Evolutionary conservation across 2,113 vertebrate genomes (phyloP).

Genomic region (Felis chaus): DNA sequence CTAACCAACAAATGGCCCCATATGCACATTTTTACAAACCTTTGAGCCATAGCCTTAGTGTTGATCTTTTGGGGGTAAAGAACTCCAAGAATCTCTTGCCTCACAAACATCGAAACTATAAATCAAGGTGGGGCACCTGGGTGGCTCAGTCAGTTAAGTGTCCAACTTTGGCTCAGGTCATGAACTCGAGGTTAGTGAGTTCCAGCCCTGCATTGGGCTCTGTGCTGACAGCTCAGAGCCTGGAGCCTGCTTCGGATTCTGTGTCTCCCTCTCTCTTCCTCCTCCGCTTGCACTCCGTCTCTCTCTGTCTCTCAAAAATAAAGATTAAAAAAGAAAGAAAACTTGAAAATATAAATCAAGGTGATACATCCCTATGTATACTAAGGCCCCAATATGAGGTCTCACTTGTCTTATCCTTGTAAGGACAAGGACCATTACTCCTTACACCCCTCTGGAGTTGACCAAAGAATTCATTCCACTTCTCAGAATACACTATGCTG

Average conservation of each 20-base stretch:
- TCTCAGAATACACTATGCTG: background rate
- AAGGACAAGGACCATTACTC: background rate
- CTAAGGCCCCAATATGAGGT: background rate
- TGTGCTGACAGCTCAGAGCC: too few species aligned
- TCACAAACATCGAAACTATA: background rate
- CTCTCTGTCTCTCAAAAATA: too few species aligned
- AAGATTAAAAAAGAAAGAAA: too few species aligned
- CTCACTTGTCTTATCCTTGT: background rate
- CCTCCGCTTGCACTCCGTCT: too few species aligned
- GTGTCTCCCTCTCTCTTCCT: too few species aligned
- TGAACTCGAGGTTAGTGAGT: too few species aligned
- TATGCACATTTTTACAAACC: background rate
- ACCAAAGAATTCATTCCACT: background rate
- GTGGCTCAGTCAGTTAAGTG: too few species aligned
- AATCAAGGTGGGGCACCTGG: too few species aligned
- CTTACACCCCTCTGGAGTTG: background rate
- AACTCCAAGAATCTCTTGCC: background rate
- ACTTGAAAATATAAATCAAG: background rate
- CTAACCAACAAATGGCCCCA: background rate
- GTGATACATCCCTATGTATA: background rate
- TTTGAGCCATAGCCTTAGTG: background rate
- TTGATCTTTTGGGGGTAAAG: background rate
- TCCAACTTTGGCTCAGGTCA: too few species aligned
- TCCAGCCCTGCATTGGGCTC: too few species aligned
- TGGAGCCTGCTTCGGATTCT: too few species aligned